Conservation (phyloP, 1,140 invertebrate species). For the Lerema accius region DNA sequence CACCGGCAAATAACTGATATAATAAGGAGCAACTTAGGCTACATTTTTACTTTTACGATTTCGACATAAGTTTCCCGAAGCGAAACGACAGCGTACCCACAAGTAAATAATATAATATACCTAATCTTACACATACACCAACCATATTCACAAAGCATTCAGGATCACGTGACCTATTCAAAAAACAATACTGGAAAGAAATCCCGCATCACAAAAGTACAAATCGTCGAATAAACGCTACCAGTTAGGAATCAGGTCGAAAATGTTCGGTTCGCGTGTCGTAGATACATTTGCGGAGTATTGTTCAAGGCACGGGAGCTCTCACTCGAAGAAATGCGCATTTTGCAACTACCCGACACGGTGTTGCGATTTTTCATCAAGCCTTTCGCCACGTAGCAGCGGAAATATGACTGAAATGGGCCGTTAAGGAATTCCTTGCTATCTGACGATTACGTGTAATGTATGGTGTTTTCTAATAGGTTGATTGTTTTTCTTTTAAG, state of each 20-base stretch:
- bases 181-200: slow-evolving; percentile 46
- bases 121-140: too few species aligned
- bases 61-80: too few species aligned
- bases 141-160: slow-evolving; percentile 10
- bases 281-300: slow-evolving; percentile 40
- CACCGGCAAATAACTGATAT: too few species aligned
- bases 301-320: slow-evolving; percentile 42
- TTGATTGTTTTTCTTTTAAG: background rate
- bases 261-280: slow-evolving; percentile 49
- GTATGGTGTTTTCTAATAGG: background rate
- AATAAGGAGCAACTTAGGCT: too few species aligned
- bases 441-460: slow-evolving; percentile 1
- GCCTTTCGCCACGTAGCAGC: background rate
- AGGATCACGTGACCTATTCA: slow-evolving; percentile 37
- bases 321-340: slow-evolving; percentile 27
- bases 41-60: too few species aligned
- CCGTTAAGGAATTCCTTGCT: background rate
- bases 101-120: too few species aligned
- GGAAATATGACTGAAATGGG: slow-evolving; percentile 2
- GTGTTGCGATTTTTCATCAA: slow-evolving; percentile 23
- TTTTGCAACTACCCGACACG: slow-evolving; percentile 27
- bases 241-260: slow-evolving; percentile 39
- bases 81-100: too few species aligned
- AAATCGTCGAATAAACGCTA: slow-evolving; percentile 43
- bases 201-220: slow-evolving; percentile 44